A percentile compares a stretch with the other conserved stretches of the same genome.
Conservation (phyloP, 2,113 vertebrate genomes). For the Sialia sialis region DNA sequence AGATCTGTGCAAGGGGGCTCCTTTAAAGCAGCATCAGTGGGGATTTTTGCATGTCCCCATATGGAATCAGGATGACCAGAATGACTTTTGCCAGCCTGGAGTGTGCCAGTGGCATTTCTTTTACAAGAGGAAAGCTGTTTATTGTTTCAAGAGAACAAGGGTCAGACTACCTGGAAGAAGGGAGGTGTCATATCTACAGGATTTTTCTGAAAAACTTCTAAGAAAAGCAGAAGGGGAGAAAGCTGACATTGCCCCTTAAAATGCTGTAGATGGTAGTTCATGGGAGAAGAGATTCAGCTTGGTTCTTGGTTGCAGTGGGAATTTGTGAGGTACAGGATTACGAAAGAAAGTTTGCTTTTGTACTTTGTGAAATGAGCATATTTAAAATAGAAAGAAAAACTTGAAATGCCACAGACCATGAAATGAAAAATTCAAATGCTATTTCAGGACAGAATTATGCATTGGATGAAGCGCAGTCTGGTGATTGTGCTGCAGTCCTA, state of each 20-base stretch:
- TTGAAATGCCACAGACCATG: conserved; percentile 17
- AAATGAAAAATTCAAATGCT: conserved; percentile 30
- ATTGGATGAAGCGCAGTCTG: neutral
- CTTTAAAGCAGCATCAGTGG: neutral
- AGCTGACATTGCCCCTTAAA: neutral
- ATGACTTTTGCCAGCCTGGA: neutral
- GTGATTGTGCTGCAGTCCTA: neutral
- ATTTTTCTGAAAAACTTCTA: neutral
- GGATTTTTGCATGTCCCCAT: rapidly evolving
- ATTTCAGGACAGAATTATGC: neutral
- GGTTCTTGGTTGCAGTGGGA: neutral
- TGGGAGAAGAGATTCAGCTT: neutral
- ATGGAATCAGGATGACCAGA: neutral
- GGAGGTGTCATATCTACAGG: neutral
- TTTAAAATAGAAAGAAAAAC: conserved; percentile 28
- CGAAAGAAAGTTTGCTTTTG: conserved; percentile 18
- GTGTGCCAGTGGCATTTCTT: neutral
- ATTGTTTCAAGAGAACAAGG: neutral
- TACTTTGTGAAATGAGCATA: conserved; percentile 10
- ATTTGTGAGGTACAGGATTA: neutral
- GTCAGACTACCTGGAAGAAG: neutral
- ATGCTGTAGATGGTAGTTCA: neutral
- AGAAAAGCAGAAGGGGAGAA: neutral
- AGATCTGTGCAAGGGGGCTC: neutral
- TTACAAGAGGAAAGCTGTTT: neutral